Evolutionary conservation across 2,113 vertebrate species (phyloP), one percentile per base, ranked within the genome.

Genomic region (Piprites chloris): DNA sequence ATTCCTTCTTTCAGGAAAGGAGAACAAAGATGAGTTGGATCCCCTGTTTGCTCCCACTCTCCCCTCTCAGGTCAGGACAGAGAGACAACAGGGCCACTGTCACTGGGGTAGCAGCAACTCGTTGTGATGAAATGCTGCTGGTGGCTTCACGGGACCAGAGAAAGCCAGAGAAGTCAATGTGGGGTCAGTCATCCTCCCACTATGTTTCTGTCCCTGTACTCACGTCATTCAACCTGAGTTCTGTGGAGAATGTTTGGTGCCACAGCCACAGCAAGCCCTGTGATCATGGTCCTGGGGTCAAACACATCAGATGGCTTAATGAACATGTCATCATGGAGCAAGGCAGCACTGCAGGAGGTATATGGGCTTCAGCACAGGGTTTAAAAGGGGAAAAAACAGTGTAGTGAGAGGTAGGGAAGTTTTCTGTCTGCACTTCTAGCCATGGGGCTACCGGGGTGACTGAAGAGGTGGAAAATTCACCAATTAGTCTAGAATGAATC

Each of bases 181-280:
- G 42, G 55, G 49, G 14, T 68, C 74, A 41, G 14, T 68, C 74
- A 41, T 14, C 27, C 9, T 46, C 27, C 55, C 73, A 8, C 0
- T 2, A 22, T 39, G 4, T 14, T 58, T 6, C 18, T 73, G 75
- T 73, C 22, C 62, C 44, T 46, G 42, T 24, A 7, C 73, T 66
- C 19, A 1, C 2, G 16, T 8, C 39, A n/a, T 32, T 50, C 46
- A 11, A 30, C 23, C 42, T 0, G 0, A 22, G 30, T 6, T 15
- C 26, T 20, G 5, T 6, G 46, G 23, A 6, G 17, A 6, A 42
- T 65, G 32, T 49, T 49, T 66, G 71, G 68, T 46, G 68, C 4
- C 47, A 28, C 75, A 44, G 55, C 52, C 44, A 5, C 22, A 52
- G 37, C 8, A 3, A 13, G 58, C 23, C 65, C 56, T 28, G 33